Percentiles rank a stretch among this genome's conserved stretches.
phyloP scores from a whole-genome alignment of 2,888 invertebrate genomes.

The Diadegma fenestrale region DNA sequence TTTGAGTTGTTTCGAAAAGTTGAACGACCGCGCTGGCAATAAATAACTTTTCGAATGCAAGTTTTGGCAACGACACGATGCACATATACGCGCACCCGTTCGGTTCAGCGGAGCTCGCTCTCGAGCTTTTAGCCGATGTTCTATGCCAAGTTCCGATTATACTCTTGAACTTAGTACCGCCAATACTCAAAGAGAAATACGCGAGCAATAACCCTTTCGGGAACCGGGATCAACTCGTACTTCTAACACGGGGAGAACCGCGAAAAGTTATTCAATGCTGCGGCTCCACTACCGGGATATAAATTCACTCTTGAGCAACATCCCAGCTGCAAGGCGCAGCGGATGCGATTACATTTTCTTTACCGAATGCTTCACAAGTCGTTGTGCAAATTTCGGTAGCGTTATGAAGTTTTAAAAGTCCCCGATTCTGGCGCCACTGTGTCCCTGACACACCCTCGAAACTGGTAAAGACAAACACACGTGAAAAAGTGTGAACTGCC shows the following conservation, averaged over 20 bases:
- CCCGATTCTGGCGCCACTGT: conserved; percentile 8
- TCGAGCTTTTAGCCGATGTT: conserved; percentile 15
- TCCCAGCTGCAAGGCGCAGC: background rate
- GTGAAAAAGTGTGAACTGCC: background rate
- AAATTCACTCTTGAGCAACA: background rate
- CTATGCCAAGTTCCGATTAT: conserved; percentile 63
- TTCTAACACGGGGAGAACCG: background rate
- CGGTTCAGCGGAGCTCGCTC: conserved; percentile 17
- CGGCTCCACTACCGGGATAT: background rate
- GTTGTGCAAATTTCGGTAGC: background rate
- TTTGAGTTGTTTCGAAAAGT: conserved; percentile 25
- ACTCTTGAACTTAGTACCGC: conserved; percentile 63
- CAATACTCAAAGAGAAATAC: conserved; percentile 27
- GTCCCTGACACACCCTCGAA: conserved; percentile 13
- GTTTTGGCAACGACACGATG: conserved; percentile 61
- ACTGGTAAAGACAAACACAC: background rate
- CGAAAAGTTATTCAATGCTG: conserved; percentile 20
- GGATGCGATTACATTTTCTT: background rate
- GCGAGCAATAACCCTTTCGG: conserved; percentile 47
- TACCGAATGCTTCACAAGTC: background rate
- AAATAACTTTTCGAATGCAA: conserved; percentile 63
- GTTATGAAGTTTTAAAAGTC: background rate
- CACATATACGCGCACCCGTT: background rate
- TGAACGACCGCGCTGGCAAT: conserved; percentile 48
- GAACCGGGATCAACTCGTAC: conserved; percentile 6